Base-by-base conservation (phyloP, 2,797 vertebrate species). In the Acropternis orthonyx region DNA sequence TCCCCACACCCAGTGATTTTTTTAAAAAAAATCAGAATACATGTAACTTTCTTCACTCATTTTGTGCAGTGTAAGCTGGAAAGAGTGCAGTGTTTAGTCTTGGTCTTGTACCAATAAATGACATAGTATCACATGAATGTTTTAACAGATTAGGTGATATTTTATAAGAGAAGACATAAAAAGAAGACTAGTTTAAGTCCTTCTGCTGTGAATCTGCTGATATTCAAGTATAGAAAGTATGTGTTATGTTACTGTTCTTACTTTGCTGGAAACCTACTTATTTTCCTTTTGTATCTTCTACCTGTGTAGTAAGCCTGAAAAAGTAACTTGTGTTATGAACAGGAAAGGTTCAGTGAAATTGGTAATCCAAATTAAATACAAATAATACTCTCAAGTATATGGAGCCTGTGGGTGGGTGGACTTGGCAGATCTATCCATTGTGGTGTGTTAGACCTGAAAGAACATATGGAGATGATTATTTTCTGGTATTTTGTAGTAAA, bases 401-500 rank as follows among this genome's bases (percentile, higher is more conserved):
- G 95, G 94, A 94, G 63, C 83, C 55, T 87, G 92, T 96, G 95
- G 75, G 96, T 96, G 97, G 96, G 96, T 88, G 97, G 85, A 95
- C 74, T 98, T 97, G 97, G 97, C 96, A 85, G 61, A 89, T 71
- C 27, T 1, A 65, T 67, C 67, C 92, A 14, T 52, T 69, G 88
- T 95, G 93, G 87, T 96, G 93, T 95, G 90, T 96, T 92, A 92
- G 95, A 94, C 89, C 93, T 95, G 55, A 89, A 94, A 95, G 91
- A 76, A 87, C 97, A 97, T 97, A 90, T 97, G 98, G 97, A 97
- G 85, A 83, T 93, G 91, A 97, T 98, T 97, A 96, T 96, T 95
- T 88, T 96, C 95, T 97, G 96, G 96, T 95, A 90, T 96, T 92
- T 89, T 83, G 85, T 95, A 96, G 95, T 91, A 69, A 94, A 95